A percentile compares a stretch with the other conserved stretches of the same genome.
phyloP scores from a whole-genome alignment of 1,140 invertebrate genomes.

The Eubasilissa regina region DNA sequence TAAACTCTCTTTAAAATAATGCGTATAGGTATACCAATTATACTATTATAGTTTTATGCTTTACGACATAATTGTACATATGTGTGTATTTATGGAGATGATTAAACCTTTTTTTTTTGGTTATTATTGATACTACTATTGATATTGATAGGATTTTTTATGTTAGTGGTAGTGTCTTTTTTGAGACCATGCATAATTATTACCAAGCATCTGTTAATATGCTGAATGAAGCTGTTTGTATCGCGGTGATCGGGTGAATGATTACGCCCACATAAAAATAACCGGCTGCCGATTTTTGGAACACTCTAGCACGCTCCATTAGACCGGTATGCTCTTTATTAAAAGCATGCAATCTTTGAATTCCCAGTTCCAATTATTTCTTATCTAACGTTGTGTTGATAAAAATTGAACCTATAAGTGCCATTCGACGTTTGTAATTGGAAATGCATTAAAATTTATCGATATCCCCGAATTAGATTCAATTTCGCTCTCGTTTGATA shows the following conservation, averaged over 20 bases:
- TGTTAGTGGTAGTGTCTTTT: no score
- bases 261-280: constrained; percentile 9
- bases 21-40: no score
- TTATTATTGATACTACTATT: no score
- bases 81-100: no score
- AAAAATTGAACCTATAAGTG: constrained; percentile 53
- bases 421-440: constrained; percentile 55
- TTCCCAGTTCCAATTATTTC: constrained; percentile 55
- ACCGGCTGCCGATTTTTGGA: background rate
- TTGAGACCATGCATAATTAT: no score
- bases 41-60: no score
- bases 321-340: constrained; percentile 51
- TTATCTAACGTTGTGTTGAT: constrained; percentile 54
- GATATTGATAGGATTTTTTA: no score
- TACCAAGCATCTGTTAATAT: background rate
- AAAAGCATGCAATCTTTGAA: constrained; percentile 59
- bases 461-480: constrained; percentile 44
- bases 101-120: no score
- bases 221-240: constrained; percentile 20
- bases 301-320: constrained; percentile 43
- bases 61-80: no score
- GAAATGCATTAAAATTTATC: constrained; percentile 60
- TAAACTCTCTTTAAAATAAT: no score
- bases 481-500: constrained; percentile 45
- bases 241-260: background rate